These are phyloP conservation scores for Flabesymbios commensalis DNA, from an alignment of 2,888 invertebrate genomes.

Conservation along the genomic window DNA sequence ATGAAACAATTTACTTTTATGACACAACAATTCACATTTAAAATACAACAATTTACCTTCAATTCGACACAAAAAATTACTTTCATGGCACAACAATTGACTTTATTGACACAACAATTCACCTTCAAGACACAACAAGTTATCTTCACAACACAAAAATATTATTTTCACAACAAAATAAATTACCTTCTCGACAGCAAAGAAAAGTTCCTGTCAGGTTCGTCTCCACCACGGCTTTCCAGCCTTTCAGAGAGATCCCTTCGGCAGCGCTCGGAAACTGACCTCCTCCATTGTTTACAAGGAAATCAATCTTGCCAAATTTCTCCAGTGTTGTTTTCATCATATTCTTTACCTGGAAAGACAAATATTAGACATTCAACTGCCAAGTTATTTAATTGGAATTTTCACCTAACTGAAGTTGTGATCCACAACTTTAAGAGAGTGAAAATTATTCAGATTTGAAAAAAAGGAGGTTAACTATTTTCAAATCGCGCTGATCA, in stretches of 20 bases:
- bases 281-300: constrained; percentile 66
- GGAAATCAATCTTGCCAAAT: constrained; percentile 62
- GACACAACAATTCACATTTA: no score
- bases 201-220: constrained; percentile 65
- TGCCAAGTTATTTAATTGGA: no score
- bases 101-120: not conserved
- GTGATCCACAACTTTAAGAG: no score
- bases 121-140: not conserved
- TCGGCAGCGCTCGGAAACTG: constrained; percentile 62
- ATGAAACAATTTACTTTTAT: no score
- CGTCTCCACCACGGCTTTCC: constrained; percentile 65
- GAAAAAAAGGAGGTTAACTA: no score
- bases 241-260: constrained; percentile 62
- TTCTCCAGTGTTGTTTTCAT: constrained; percentile 52
- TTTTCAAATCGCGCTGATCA: no score
- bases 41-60: no score
- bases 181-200: constrained; percentile 63
- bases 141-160: not conserved
- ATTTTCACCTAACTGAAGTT: no score
- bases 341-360: constrained; percentile 52
- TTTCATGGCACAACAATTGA: not conserved
- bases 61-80: no score
- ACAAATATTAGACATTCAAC: no score
- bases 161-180: not conserved
- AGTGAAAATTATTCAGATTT: no score